phyloP scores from a whole-genome alignment of 2,113 vertebrate genomes.

The Pogonocichla stellata region DNA sequence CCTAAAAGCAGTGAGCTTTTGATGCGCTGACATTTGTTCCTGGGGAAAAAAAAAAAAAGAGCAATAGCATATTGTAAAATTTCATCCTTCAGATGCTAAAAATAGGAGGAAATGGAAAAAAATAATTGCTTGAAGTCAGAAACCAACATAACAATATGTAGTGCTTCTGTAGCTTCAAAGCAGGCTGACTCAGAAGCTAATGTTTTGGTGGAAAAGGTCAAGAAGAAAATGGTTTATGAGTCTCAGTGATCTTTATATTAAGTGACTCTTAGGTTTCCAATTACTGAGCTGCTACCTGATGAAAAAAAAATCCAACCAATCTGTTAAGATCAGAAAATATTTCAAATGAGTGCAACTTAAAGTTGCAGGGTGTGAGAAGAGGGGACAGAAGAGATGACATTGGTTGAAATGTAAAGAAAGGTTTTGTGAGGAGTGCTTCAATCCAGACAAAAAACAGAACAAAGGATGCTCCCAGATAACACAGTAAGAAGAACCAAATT shows the following conservation, averaged over 20 bases:
- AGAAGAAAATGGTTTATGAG: slow-evolving; percentile 31
- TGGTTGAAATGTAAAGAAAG: background rate
- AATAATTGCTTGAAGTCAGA: slow-evolving; percentile 11
- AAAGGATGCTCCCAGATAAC: background rate
- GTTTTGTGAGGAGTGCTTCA: background rate
- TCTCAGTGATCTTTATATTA: slow-evolving; percentile 32
- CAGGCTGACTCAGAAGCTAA: slow-evolving; percentile 50
- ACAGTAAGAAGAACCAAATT: background rate
- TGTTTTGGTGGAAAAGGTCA: slow-evolving; percentile 54
- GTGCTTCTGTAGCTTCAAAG: slow-evolving; percentile 29
- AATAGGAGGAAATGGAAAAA: slow-evolving; percentile 31
- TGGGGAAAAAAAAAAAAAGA: background rate
- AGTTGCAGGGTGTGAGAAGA: background rate
- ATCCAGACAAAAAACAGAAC: background rate
- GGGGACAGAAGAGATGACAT: background rate
- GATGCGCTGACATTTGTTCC: slow-evolving; percentile 29
- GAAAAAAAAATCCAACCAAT: background rate
- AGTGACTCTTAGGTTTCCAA: background rate
- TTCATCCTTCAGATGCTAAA: slow-evolving; percentile 37
- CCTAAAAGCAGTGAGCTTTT: slow-evolving; percentile 27
- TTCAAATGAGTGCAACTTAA: background rate
- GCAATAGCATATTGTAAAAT: slow-evolving; percentile 22
- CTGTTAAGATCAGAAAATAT: background rate
- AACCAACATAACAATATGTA: slow-evolving; percentile 26
- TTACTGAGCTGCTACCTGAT: background rate